Evolutionary conservation across 1,140 invertebrate species (phyloP).

Genomic region (Diuraphis noxia): DNA sequence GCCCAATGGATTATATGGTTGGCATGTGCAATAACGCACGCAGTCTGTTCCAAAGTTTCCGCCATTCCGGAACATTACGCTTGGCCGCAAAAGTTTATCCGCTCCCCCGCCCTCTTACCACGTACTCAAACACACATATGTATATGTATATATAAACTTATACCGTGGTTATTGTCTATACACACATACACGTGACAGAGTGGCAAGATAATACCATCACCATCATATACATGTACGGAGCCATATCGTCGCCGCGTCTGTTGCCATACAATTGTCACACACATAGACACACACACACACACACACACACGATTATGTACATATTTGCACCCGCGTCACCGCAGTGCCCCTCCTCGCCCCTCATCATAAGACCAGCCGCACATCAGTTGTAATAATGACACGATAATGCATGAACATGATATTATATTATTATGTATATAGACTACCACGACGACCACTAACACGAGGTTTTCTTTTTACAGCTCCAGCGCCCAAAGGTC

Average conservation of each 20-base stretch:
- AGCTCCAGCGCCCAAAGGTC: constrained; percentile 55
- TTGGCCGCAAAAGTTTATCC: constrained; percentile 38
- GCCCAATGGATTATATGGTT: constrained; percentile 39
- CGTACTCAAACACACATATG: neutral
- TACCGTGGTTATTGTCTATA: constrained; percentile 35
- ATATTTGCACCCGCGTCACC: too few species aligned
- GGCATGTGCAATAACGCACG: constrained; percentile 40
- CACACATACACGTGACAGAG: too few species aligned
- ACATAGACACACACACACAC: neutral
- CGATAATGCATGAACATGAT: neutral
- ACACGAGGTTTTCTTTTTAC: constrained; percentile 17
- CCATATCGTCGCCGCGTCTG: neutral
- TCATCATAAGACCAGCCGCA: neutral
- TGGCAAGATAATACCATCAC: neutral
- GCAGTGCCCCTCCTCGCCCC: neutral
- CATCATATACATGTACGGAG: neutral
- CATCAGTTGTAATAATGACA: neutral
- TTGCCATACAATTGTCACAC: neutral
- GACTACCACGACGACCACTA: neutral
- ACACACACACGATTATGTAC: too few species aligned
- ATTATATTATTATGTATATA: neutral
- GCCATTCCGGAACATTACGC: constrained; percentile 47
- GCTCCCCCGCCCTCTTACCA: neutral
- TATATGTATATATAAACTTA: neutral
- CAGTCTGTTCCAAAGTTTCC: constrained; percentile 52